These are phyloP conservation scores for Schlechtendalia chinensis DNA, from an alignment of 1,140 invertebrate genomes.

Conservation along the genomic window DNA sequence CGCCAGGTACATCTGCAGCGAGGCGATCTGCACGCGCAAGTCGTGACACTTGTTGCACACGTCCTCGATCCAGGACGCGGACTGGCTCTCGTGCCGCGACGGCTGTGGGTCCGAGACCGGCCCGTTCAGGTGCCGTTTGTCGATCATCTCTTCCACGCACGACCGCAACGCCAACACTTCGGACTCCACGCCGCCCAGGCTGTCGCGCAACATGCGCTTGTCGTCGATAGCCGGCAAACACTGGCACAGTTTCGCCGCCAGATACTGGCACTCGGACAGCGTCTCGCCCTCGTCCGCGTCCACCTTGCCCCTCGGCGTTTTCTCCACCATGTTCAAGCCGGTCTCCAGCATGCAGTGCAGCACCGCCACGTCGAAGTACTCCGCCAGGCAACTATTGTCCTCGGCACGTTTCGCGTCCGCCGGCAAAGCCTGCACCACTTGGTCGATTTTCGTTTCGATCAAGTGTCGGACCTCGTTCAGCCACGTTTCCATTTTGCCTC, in stretches of 20 bases:
- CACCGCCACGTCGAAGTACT: constrained; percentile 72
- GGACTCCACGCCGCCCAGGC: constrained; percentile 51
- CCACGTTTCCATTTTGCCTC: constrained; percentile 22
- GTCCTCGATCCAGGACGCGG: constrained; percentile 52
- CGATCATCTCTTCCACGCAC: constrained; percentile 49
- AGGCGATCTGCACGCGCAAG: constrained; percentile 52
- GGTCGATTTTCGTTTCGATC: not conserved
- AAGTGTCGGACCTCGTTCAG: constrained; percentile 8
- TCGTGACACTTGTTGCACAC: constrained; percentile 52
- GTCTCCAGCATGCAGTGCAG: constrained; percentile 75
- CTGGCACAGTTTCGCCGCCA: constrained; percentile 63
- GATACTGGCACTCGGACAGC: constrained; percentile 64
- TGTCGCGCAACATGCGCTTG: constrained; percentile 51
- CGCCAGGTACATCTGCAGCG: constrained; percentile 52
- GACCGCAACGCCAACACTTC: constrained; percentile 52
- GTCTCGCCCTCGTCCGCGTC: constrained; percentile 54
- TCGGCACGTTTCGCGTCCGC: not conserved
- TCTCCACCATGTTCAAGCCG: constrained; percentile 58
- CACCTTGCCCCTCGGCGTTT: constrained; percentile 10
- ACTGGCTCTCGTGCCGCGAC: constrained; percentile 35
- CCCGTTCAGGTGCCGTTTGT: constrained; percentile 45
- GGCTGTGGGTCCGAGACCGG: constrained; percentile 24
- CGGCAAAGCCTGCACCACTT: constrained; percentile 1
- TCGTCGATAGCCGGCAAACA: constrained; percentile 54
- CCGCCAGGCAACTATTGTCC: constrained; percentile 54